Evolutionary conservation across 2,797 vertebrate genomes (phyloP).

Genomic region (Bovichtus diacanthus): DNA sequence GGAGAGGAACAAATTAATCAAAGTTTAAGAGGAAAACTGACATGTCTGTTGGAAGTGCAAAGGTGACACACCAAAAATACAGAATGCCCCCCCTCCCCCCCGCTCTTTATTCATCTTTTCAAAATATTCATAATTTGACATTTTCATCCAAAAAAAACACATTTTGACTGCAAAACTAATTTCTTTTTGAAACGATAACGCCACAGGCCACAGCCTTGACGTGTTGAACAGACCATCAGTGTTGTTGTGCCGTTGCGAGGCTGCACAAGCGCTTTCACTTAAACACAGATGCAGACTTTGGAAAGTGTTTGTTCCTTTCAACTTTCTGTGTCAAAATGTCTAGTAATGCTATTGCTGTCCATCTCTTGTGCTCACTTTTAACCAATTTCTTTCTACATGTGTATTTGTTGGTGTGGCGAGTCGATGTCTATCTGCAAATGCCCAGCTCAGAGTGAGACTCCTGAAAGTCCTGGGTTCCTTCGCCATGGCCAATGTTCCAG

Average conservation of each 20-base stretch:
- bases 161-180: not conserved
- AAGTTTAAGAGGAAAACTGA: not conserved
- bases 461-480: constrained; percentile 39
- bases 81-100: too few relatives aligned
- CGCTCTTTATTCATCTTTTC: not conserved
- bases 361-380: not conserved
- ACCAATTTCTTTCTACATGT: constrained; percentile 6
- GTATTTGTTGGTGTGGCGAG: constrained; percentile 12
- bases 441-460: constrained; percentile 33
- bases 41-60: not conserved
- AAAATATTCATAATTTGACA: not conserved
- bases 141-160: not conserved
- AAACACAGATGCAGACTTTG: not conserved
- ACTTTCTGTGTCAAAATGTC: not conserved
- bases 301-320: not conserved
- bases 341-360: not conserved
- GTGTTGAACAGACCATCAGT: not conserved
- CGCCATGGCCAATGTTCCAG: constrained; percentile 27
- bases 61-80: not conserved
- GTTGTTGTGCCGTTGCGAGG: not conserved
- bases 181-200: not conserved
- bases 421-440: constrained; percentile 32
- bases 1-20: not conserved
- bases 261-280: not conserved
- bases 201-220: not conserved